Evolutionary conservation across 2,888 invertebrate species (phyloP).

Genomic region (Biston betularia): DNA sequence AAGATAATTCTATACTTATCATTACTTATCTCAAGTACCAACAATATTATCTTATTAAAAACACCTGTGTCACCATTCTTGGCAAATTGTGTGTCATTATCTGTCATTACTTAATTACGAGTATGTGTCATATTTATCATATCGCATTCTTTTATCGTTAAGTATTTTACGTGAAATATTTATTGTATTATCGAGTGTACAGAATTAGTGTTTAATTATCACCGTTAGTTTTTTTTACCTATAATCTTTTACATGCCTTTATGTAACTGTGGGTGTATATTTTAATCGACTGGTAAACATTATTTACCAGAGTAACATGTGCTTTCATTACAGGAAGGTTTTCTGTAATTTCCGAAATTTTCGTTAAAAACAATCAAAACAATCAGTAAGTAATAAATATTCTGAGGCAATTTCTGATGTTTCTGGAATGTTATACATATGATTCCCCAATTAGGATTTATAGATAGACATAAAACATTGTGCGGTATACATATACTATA

Average conservation of each 20-base stretch:
- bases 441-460: too few species aligned
- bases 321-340: neutral
- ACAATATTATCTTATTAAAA: slow-evolving; percentile 17
- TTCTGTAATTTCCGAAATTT: neutral
- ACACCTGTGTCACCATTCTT: slow-evolving; percentile 41
- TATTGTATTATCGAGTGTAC: neutral
- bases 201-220: neutral
- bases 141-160: slow-evolving; percentile 2
- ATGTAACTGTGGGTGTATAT: too few species aligned
- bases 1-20: slow-evolving; percentile 17
- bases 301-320: neutral
- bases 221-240: too few species aligned
- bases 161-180: neutral
- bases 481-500: too few species aligned
- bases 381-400: neutral
- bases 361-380: neutral
- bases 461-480: too few species aligned
- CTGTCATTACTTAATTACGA: slow-evolving; percentile 21
- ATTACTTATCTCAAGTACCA: slow-evolving; percentile 25
- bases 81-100: slow-evolving; percentile 29
- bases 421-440: too few species aligned
- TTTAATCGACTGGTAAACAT: too few species aligned
- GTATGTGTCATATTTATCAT: slow-evolving; percentile 11
- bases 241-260: too few species aligned
- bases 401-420: neutral